phyloP scores from a whole-genome alignment of 2,888 invertebrate genomes.

The Pardosa pseudoannulata region DNA sequence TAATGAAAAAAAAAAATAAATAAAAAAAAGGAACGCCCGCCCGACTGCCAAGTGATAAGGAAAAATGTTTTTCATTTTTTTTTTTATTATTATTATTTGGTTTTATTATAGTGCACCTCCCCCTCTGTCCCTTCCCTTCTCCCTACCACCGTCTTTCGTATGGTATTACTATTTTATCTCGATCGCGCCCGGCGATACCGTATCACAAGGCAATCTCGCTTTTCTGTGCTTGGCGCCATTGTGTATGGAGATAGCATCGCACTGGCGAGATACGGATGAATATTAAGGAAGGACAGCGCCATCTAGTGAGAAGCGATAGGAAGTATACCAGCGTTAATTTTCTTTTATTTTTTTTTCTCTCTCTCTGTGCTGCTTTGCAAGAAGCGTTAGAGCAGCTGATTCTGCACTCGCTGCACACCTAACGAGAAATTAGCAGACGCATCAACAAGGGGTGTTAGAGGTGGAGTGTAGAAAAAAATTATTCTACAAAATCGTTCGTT shows the following conservation, averaged over 20 bases:
- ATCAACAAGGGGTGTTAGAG: no score
- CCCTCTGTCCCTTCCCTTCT: constrained; percentile 33
- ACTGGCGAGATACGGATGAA: constrained; percentile 48
- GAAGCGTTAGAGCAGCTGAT: constrained; percentile 1
- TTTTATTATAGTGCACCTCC: constrained; percentile 61
- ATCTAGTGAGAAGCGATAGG: constrained; percentile 26
- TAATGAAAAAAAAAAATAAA: no score
- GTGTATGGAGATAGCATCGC: constrained; percentile 65
- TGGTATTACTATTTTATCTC: constrained; percentile 70
- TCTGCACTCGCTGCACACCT: not conserved
- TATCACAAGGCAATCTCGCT: constrained; percentile 61
- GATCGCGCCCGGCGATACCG: constrained; percentile 64
- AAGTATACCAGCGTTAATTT: not conserved
- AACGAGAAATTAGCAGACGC: no score
- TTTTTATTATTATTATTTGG: constrained; percentile 49
- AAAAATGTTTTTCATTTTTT: constrained; percentile 43
- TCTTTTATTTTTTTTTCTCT: not conserved
- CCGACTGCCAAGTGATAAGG: constrained; percentile 62
- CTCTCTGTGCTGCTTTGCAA: not conserved
- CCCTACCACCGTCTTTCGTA: constrained; percentile 33
- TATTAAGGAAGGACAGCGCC: constrained; percentile 33
- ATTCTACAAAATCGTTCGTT: no score
- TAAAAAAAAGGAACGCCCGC: constrained; percentile 58
- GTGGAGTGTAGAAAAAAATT: no score
- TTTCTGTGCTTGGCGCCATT: constrained; percentile 67